A percentile compares a stretch with the other conserved stretches of the same genome.
phyloP scores from a whole-genome alignment of 2,113 vertebrate genomes.

The Choloepus hoffmanni region DNA sequence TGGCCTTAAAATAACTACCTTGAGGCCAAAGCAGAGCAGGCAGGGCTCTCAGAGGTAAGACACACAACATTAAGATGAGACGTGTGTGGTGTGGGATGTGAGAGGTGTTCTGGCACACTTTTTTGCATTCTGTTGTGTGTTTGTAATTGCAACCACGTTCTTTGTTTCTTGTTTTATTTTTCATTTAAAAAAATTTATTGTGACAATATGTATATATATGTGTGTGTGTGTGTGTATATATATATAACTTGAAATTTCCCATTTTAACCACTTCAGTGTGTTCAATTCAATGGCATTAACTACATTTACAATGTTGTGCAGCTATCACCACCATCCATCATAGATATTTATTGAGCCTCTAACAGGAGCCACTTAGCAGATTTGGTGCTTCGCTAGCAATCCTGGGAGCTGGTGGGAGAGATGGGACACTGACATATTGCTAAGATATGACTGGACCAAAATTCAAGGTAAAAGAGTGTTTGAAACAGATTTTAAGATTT shows the following conservation, averaged over 20 bases:
- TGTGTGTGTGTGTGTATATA: too few species aligned
- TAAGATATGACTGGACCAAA: neutral
- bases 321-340: too few species aligned
- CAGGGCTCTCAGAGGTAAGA: constrained; percentile 92
- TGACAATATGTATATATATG: too few species aligned
- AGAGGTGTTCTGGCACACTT: constrained; percentile 66
- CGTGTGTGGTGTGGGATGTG: constrained; percentile 71
- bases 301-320: too few species aligned
- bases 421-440: neutral
- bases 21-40: constrained; percentile 92
- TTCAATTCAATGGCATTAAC: too few species aligned
- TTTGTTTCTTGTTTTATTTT: neutral
- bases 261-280: too few species aligned
- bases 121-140: constrained; percentile 69
- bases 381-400: neutral
- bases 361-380: accelerated
- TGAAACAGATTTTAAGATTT: neutral
- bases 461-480: neutral
- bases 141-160: neutral
- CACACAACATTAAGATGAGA: neutral
- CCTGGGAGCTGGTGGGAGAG: neutral
- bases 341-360: neutral
- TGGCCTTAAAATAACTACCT: constrained; percentile 57
- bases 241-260: too few species aligned
- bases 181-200: too few species aligned